These are phyloP conservation scores for Anthoscopus minutus DNA, from an alignment of 2,113 vertebrate genomes.

Conservation along the genomic window DNA sequence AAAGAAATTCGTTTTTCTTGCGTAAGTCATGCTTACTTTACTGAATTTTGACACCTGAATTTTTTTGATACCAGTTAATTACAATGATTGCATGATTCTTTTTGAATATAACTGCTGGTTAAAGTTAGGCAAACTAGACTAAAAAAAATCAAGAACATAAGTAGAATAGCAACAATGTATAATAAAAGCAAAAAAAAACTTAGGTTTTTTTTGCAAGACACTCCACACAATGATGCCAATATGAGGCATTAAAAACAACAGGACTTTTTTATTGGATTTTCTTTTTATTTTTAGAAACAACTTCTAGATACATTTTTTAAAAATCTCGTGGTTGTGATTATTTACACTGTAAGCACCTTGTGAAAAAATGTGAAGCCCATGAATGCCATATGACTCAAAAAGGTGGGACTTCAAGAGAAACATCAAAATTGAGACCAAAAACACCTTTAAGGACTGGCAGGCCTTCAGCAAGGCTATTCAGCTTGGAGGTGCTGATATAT, in stretches of 20 bases:
- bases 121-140: background rate
- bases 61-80: background rate
- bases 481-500: background rate
- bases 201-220: background rate
- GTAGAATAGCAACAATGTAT: background rate
- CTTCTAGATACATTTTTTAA: background rate
- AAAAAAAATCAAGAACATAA: background rate
- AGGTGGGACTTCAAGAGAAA: background rate
- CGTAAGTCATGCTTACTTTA: background rate
- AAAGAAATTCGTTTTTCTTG: background rate
- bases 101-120: background rate
- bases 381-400: background rate
- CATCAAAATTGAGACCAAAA: background rate
- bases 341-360: background rate
- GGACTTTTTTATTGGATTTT: background rate
- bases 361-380: background rate
- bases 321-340: background rate
- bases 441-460: background rate
- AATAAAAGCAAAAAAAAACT: background rate
- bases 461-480: background rate
- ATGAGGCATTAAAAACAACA: background rate
- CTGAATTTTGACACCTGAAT: background rate
- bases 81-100: background rate
- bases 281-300: background rate
- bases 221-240: background rate